Conservation (phyloP, 2,888 invertebrate species). For the Nineta flava region DNA sequence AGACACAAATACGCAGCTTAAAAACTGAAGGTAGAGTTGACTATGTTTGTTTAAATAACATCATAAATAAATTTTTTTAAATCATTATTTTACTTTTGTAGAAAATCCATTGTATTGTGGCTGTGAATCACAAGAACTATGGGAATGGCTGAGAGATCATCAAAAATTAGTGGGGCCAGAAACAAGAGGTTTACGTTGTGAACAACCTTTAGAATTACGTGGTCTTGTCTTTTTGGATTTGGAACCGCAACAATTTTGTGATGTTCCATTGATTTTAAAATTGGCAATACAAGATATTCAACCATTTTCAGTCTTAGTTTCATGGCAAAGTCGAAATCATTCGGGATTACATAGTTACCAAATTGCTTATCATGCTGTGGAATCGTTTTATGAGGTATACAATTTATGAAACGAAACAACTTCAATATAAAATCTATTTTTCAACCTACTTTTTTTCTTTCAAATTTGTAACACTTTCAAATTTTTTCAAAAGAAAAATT, state of each 20-base stretch:
- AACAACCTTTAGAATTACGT: constrained; percentile 65
- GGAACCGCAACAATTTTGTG: constrained; percentile 68
- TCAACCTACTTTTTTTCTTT: background rate
- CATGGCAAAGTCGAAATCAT: constrained; percentile 82
- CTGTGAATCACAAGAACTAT: constrained; percentile 78
- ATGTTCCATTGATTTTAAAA: constrained; percentile 65
- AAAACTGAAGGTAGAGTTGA: constrained; percentile 57
- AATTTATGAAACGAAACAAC: background rate
- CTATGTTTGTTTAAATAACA: background rate
- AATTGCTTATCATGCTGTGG: constrained; percentile 65
- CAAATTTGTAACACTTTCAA: background rate
- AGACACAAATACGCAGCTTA: constrained; percentile 65
- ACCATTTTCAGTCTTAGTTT: constrained; percentile 70
- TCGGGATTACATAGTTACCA: constrained; percentile 71
- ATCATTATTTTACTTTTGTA: constrained; percentile 22
- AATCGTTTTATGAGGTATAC: constrained; percentile 37
- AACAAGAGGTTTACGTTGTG: constrained; percentile 47
- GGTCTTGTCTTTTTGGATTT: constrained; percentile 61
- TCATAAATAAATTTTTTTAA: background rate
- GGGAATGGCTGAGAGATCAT: constrained; percentile 86
- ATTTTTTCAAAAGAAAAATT: background rate
- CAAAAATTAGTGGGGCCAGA: constrained; percentile 51
- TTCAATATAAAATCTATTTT: background rate
- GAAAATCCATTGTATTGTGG: constrained; percentile 82
- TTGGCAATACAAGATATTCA: constrained; percentile 79